Base-by-base conservation (phyloP, 2,797 vertebrate genomes). In the Merluccius polli region DNA sequence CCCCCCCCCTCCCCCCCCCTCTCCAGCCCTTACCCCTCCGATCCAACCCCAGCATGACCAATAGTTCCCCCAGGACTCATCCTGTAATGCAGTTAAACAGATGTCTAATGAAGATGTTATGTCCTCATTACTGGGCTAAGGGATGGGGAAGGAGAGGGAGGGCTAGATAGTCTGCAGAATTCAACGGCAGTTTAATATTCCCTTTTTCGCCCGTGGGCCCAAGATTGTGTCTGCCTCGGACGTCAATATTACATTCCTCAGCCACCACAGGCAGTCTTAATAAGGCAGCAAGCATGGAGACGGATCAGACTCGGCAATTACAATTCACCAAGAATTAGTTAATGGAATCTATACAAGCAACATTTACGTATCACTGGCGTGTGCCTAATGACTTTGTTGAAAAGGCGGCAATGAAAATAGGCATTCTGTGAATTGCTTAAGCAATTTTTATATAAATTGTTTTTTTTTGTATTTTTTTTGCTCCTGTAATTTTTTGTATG, bases 51-150 rank as follows among this genome's bases (percentile, higher is more conserved):
- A 88, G 92, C 92, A 92, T 94, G 92, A 93, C 93, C 93, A 94
- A 94, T 93, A 89, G 81, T 91, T 87, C 91, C 93, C 92, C 87
- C 89, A 91, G 93, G 92, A 93, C 91, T 86, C 82, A 84, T 92
- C 89, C 84, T 89, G 85, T 94, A 94, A 94, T 94, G 90, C 90
- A 92, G 87, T 93, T 94, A 94, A 94, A 94, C 91, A 94, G 92
- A 94, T 94, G 90, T 94, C 93, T 94, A 95, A 94, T 95, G 93
- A 94, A 94, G 91, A 94, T 92, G 91, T 93, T 93, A 93, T 94
- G 94, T 93, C 91, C 93, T 94, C 93, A 95, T 95, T 94, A 95
- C 90, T 88, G 90, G 59, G 87, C 90, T 92, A 92, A 79, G 82
- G 89, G 84, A 91, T 86, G 89, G 83, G 90, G 88, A 87, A 81